These are phyloP conservation scores for Typhlichthys eigenmanni DNA, from an alignment of 2,797 vertebrate genomes.

Conservation along the genomic window DNA sequence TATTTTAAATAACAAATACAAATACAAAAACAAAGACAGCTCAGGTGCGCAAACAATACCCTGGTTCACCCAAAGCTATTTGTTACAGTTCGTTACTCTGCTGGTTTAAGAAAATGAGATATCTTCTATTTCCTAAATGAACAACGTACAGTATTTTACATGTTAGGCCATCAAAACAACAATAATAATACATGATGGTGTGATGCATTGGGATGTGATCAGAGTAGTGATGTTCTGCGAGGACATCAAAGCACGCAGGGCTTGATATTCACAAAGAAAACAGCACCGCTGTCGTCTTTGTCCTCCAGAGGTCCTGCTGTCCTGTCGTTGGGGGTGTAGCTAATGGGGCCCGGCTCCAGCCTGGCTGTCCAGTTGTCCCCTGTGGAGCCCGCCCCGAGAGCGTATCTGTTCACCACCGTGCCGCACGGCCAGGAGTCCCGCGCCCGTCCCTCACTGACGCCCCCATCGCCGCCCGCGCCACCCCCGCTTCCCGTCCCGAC, in stretches of 20 bases:
- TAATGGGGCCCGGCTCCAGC: conserved; percentile 28
- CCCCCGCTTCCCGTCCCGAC: conserved; percentile 6
- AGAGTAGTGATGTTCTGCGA: conserved; percentile 66
- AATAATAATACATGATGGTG: not conserved
- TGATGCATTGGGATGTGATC: too few species aligned
- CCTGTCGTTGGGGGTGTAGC: conserved; percentile 44
- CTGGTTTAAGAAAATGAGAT: not conserved
- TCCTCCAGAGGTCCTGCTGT: conserved; percentile 42
- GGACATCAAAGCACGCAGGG: conserved; percentile 28
- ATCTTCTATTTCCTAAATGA: not conserved
- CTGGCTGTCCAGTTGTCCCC: conserved; percentile 34
- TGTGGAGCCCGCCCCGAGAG: conserved; percentile 38
- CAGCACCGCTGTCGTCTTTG: conserved; percentile 49
- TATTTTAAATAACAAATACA: not conserved
- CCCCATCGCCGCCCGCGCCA: conserved; percentile 54
- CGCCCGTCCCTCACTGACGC: conserved; percentile 29
- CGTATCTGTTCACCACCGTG: conserved; percentile 68
- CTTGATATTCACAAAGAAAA: conserved; percentile 62
- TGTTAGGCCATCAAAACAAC: not conserved
- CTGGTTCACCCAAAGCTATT: not conserved
- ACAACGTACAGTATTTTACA: not conserved
- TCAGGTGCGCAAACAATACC: not conserved
- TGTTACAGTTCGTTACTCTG: not conserved
- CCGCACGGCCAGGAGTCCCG: conserved; percentile 61
- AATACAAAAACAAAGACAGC: not conserved